A percentile compares a stretch with the other conserved stretches of the same genome.
phyloP scores from a whole-genome alignment of 2,797 vertebrate species.

The Pipistrellus pipistrellus region DNA sequence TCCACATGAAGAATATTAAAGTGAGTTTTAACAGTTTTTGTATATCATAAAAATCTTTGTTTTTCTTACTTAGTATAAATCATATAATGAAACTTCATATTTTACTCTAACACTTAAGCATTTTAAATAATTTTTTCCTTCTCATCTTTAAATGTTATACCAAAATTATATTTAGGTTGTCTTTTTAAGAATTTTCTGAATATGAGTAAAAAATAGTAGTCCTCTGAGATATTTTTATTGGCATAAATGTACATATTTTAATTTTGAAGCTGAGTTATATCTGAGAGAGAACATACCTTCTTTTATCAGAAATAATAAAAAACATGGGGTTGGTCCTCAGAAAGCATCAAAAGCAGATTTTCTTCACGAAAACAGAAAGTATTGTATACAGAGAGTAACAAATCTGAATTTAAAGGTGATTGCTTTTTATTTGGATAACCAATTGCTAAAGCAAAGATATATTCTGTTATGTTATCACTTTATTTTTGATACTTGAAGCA shows the following conservation, averaged over 20 bases:
- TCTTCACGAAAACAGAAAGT: background rate
- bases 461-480: background rate
- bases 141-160: background rate
- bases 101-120: constrained; percentile 31
- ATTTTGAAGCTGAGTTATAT: constrained; percentile 30
- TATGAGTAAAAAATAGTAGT: background rate
- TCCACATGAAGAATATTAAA: background rate
- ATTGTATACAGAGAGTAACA: background rate
- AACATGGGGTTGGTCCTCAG: background rate
- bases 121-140: constrained; percentile 27
- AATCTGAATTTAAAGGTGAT: background rate
- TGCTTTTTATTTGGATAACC: background rate
- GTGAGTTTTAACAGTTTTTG: background rate
- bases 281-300: background rate
- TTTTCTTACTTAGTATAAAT: constrained; percentile 42
- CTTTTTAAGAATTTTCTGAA: constrained; percentile 28
- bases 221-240: background rate
- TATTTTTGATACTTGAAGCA: background rate
- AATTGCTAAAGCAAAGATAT: background rate
- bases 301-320: background rate
- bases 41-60: constrained; percentile 17
- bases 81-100: background rate
- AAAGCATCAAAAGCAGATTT: background rate
- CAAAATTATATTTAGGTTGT: constrained; percentile 6
- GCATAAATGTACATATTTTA: background rate